Base-by-base conservation (phyloP, 2,797 vertebrate genomes). In the Schizopygopsis malacanthus region DNA sequence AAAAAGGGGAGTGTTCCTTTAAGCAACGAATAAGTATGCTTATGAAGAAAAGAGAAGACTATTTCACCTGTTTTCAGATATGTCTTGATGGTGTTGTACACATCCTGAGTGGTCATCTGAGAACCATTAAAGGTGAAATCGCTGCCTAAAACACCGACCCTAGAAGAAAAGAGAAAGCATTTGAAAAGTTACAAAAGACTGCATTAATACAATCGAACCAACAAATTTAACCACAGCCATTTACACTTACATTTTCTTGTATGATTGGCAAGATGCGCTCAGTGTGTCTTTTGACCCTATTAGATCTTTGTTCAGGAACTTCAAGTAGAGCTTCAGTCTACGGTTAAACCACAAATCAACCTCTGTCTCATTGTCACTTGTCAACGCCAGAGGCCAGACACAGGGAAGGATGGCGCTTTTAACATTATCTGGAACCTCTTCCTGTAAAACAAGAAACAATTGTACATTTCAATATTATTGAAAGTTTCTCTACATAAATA, bases 381-480 rank as follows among this genome's bases (percentile, higher is more conserved):
- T 28, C 78, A 89, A 50, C 3, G 84, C 88, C 45, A 79, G 6
- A 41, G 87, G 84, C 88, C 88, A 89, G 69, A 88, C 77, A n/a
- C 86, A 86, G 41, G 86, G 87, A 20, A 89, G 47, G 15, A 88
- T 56, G 15, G 10, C 6, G 6, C 84, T 25, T 70, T 67, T 82
- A 2, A 82, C 37, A 65, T 78, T 16, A 69, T 73, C 84, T 15
- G 87, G 84, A 43, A 86, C 43, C 0, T 39, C 61, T 47, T 65
- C 78, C 87, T 89, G 75, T 37, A 79, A 81, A 33, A 41, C 3
- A 78, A 4, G 20, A 78, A 5, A 18, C 20, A 75, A 20, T 0
- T 0, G 4, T 20, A 2, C 8, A 39, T 22, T 37, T 12, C 9
- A 4, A 8, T 13, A 56, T 22, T 13, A 37, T 39, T 54, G 16